These are phyloP conservation scores for Vanacampus margaritifer DNA, from an alignment of 2,113 vertebrate species.

Conservation along the genomic window DNA sequence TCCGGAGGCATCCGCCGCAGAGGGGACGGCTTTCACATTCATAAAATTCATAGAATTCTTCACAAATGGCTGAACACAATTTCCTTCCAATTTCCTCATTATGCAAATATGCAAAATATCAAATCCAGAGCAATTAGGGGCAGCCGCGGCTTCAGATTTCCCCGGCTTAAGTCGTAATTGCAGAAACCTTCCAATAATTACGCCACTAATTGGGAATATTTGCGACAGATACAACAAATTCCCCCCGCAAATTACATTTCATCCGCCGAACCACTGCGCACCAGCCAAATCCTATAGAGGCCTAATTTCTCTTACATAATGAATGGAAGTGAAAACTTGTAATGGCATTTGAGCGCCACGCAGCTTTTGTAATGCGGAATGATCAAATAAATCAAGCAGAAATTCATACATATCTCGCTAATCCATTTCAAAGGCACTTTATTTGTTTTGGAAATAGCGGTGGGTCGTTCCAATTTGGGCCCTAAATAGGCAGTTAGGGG, in stretches of 20 bases:
- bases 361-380: constrained; percentile 94
- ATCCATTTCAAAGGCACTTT: constrained; percentile 88
- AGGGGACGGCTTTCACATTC: constrained; percentile 96
- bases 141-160: constrained; percentile 97
- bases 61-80: constrained; percentile 99
- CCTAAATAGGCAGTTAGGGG: constrained; percentile 63
- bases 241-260: constrained; percentile 98
- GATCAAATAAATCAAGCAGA: constrained; percentile 98
- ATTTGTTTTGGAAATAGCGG: constrained; percentile 84
- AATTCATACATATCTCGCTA: constrained; percentile 97
- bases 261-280: constrained; percentile 90
- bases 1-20: constrained; percentile 89
- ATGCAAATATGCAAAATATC: constrained; percentile 99
- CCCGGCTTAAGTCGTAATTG: constrained; percentile 97
- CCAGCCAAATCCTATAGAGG: constrained; percentile 91
- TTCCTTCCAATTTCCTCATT: constrained; percentile 99
- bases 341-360: constrained; percentile 97
- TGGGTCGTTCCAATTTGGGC: constrained; percentile 68
- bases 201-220: constrained; percentile 99
- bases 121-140: constrained; percentile 99
- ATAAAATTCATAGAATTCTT: constrained; percentile 99
- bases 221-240: constrained; percentile 99
- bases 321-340: constrained; percentile 97
- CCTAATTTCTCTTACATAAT: constrained; percentile 99
- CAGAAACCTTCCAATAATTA: constrained; percentile 99